Percentiles rank a stretch among this genome's conserved stretches.
Evolutionary conservation across 2,797 vertebrate genomes (phyloP).

Genomic region (Tangara arthus): DNA sequence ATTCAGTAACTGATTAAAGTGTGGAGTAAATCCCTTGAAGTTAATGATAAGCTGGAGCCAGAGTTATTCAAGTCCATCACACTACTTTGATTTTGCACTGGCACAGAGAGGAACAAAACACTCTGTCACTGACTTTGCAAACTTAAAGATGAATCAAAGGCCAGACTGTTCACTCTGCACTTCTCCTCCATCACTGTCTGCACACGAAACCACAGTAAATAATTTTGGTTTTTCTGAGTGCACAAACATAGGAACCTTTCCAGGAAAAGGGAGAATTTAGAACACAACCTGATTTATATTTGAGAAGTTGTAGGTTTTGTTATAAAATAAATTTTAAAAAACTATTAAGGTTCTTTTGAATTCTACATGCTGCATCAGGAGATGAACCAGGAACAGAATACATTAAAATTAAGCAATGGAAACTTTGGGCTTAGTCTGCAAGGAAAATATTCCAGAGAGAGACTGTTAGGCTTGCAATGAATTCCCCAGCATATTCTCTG

Average conservation of each 20-base stretch:
- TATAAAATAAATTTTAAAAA: neutral
- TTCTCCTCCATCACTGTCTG: neutral
- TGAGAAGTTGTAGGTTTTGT: neutral
- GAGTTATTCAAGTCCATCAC: neutral
- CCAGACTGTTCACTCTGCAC: neutral
- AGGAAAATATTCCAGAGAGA: neutral
- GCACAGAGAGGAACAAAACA: neutral
- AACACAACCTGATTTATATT: neutral
- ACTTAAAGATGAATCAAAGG: neutral
- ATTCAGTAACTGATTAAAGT: constrained; percentile 47
- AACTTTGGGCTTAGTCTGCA: neutral
- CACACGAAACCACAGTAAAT: neutral
- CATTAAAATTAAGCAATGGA: neutral
- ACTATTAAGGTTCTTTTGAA: neutral
- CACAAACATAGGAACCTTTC: neutral
- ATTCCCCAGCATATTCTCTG: neutral
- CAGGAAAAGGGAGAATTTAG: neutral
- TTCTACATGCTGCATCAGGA: neutral
- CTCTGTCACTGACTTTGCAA: neutral
- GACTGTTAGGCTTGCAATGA: neutral
- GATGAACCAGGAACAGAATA: neutral
- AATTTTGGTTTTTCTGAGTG: neutral
- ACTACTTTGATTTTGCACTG: neutral
- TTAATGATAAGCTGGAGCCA: constrained; percentile 49
- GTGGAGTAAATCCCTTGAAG: constrained; percentile 39